Conservation (phyloP, 1,140 invertebrate genomes). For the Dendroctonus valens region DNA sequence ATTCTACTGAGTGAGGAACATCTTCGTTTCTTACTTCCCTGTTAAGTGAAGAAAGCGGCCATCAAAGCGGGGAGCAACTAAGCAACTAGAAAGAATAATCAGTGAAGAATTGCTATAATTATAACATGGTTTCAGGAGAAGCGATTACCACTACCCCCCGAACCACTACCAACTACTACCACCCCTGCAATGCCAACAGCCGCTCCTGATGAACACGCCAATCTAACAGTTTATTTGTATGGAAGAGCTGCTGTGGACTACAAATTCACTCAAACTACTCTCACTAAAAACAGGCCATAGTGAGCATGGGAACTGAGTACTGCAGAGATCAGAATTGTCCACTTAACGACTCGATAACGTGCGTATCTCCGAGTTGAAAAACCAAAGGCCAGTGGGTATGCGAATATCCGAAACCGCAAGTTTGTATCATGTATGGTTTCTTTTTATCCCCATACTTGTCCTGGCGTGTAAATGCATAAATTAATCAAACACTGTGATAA, state of each 20-base stretch:
- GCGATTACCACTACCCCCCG: slow-evolving; percentile 20
- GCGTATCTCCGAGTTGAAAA: slow-evolving; percentile 1
- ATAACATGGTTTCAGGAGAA: slow-evolving; percentile 19
- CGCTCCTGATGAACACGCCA: slow-evolving; percentile 13
- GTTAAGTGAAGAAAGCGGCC: too few species aligned
- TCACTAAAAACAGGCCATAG: slow-evolving; percentile 16
- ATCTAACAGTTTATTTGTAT: slow-evolving; percentile 22
- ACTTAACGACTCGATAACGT: slow-evolving; percentile 28
- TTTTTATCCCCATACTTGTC: too few species aligned
- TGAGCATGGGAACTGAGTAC: slow-evolving; percentile 28
- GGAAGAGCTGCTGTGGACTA: slow-evolving; percentile 7
- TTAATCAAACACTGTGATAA: too few species aligned
- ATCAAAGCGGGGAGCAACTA: too few species aligned
- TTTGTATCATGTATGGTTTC: too few species aligned
- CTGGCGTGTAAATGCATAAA: too few species aligned
- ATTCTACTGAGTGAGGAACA: too few species aligned
- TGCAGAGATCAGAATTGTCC: slow-evolving; percentile 23
- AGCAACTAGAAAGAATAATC: too few species aligned
- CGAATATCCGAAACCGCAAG: too few species aligned
- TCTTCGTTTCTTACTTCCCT: too few species aligned
- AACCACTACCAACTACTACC: slow-evolving; percentile 12
- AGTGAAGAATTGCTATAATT: too few species aligned
- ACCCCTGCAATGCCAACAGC: slow-evolving; percentile 27
- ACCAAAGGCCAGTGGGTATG: too few species aligned
- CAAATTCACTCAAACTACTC: not conserved